phyloP scores from a whole-genome alignment of 2,888 invertebrate genomes.

The Ornithoptera alexandrae region DNA sequence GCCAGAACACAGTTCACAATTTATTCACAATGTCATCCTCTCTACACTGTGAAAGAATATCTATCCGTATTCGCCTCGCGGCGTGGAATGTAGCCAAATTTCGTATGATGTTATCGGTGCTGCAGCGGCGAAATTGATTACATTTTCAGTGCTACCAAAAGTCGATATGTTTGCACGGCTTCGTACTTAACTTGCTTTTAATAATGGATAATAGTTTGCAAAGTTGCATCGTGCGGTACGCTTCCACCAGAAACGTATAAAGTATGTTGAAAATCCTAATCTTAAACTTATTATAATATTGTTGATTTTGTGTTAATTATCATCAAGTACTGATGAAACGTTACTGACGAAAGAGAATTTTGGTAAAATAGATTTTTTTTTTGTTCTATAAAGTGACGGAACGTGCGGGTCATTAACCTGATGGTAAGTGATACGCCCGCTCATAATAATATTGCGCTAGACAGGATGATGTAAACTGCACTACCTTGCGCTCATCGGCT shows the following conservation, averaged over 20 bases:
- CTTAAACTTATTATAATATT: neutral
- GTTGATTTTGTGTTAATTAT: neutral
- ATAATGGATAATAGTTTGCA: slow-evolving; percentile 5
- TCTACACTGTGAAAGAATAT: slow-evolving; percentile 29
- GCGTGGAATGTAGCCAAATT: slow-evolving; percentile 26
- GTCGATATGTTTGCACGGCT: slow-evolving; percentile 18
- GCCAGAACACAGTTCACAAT: slow-evolving; percentile 59
- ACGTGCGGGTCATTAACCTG: too few relatives aligned
- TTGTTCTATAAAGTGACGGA: too few relatives aligned
- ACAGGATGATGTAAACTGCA: too few relatives aligned
- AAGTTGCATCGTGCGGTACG: neutral
- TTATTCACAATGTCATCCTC: slow-evolving; percentile 59
- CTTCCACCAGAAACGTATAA: neutral
- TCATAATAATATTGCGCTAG: too few relatives aligned
- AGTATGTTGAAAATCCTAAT: neutral
- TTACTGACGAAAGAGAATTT: too few relatives aligned
- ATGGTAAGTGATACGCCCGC: too few relatives aligned
- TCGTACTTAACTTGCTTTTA: slow-evolving; percentile 14
- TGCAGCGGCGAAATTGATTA: slow-evolving; percentile 27
- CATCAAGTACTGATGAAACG: neutral
- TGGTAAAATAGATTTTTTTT: too few relatives aligned
- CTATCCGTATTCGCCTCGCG: slow-evolving; percentile 23
- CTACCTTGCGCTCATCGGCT: too few relatives aligned
- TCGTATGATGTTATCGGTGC: slow-evolving; percentile 22
- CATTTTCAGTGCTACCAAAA: slow-evolving; percentile 19